Evolutionary conservation across 2,888 invertebrate species (phyloP).

Genomic region (Notodonta dromedarius): DNA sequence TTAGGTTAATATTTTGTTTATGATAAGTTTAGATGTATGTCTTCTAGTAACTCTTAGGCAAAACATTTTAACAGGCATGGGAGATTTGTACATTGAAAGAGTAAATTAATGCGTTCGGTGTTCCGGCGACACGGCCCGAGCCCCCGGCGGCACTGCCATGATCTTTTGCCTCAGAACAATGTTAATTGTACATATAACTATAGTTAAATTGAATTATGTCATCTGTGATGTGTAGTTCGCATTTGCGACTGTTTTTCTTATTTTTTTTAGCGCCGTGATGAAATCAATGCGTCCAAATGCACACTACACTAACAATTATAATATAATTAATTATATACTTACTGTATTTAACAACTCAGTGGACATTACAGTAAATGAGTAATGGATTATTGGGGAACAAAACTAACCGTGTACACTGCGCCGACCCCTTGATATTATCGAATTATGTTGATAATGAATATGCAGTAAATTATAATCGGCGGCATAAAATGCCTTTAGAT

Average conservation of each 20-base stretch:
- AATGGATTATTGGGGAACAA: constrained; percentile 72
- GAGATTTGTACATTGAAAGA: constrained; percentile 28
- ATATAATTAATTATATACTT: constrained; percentile 49
- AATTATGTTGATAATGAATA: constrained; percentile 49
- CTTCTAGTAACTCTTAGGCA: constrained; percentile 31
- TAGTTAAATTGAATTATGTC: constrained; percentile 37
- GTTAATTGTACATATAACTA: constrained; percentile 52
- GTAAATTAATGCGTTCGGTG: constrained; percentile 14
- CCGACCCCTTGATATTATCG: constrained; percentile 45
- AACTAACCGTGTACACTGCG: constrained; percentile 60
- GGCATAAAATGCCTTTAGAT: constrained; percentile 60
- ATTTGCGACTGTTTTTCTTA: constrained; percentile 48
- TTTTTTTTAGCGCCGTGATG: constrained; percentile 45
- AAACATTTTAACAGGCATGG: constrained; percentile 43
- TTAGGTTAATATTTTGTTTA: constrained; percentile 34
- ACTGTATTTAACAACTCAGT: constrained; percentile 54
- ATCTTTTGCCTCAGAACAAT: constrained; percentile 46
- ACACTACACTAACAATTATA: constrained; percentile 53
- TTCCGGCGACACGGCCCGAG: constrained; percentile 1
- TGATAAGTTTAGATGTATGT: constrained; percentile 43
- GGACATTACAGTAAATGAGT: constrained; percentile 62
- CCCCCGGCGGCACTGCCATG: constrained; percentile 34
- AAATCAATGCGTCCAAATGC: constrained; percentile 54
- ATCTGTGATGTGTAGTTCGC: constrained; percentile 44
- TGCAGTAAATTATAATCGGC: constrained; percentile 47